phyloP scores from a whole-genome alignment of 1,140 invertebrate genomes.

The Tetramorium simillimum region DNA sequence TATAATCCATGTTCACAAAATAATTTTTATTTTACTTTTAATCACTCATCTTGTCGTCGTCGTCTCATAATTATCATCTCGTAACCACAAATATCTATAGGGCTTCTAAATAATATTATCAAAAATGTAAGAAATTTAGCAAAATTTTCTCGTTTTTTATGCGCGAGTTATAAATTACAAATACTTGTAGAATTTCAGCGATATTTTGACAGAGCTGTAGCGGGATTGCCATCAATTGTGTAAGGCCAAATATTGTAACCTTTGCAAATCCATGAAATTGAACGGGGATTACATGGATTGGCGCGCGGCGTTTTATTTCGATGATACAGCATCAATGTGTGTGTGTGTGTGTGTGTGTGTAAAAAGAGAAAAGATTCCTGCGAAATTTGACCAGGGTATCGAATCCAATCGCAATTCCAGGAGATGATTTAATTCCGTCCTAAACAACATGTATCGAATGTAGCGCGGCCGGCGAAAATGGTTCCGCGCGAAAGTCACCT shows the following conservation, averaged over 20 bases:
- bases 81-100: neutral
- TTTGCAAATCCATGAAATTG: constrained; percentile 54
- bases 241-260: constrained; percentile 49
- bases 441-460: constrained; percentile 52
- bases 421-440: constrained; percentile 56
- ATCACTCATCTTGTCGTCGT: neutral
- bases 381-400: constrained; percentile 41
- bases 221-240: constrained; percentile 37
- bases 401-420: constrained; percentile 50
- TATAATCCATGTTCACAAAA: neutral
- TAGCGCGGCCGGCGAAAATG: constrained; percentile 35
- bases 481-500: constrained; percentile 49
- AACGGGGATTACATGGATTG: constrained; percentile 51
- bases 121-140: neutral
- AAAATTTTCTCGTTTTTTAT: neutral
- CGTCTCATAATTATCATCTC: too few relatives aligned
- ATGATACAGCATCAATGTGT: neutral
- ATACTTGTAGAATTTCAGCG: neutral
- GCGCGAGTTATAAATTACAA: constrained; percentile 15
- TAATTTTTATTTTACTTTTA: neutral
- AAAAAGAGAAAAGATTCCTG: constrained; percentile 36
- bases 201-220: constrained; percentile 7
- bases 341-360: neutral
- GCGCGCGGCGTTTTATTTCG: constrained; percentile 35
- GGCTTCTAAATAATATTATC: neutral